Conservation (phyloP, 2,888 invertebrate species). For the Heliconius hortense region DNA sequence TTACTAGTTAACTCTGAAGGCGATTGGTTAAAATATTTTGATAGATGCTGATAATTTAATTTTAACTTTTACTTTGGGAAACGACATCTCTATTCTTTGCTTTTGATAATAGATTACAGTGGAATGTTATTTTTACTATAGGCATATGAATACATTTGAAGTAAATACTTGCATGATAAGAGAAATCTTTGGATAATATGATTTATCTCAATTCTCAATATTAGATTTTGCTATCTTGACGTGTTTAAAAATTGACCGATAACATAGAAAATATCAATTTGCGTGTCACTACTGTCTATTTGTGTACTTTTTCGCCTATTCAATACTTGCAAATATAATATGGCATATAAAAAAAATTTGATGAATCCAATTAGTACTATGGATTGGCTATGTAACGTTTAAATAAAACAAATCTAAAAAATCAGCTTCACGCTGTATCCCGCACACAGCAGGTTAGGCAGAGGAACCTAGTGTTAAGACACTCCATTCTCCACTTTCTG, state of each 20-base stretch:
- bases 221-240: constrained; percentile 13
- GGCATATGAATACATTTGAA: background rate
- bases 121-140: constrained; percentile 5
- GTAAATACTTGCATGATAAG: background rate
- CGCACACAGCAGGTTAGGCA: too few species aligned
- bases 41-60: constrained; percentile 33
- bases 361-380: too few species aligned
- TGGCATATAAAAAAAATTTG: too few species aligned
- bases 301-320: background rate
- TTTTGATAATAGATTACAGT: constrained; percentile 15
- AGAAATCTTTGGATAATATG: constrained; percentile 11
- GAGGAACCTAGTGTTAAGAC: too few species aligned
- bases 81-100: constrained; percentile 13
- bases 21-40: constrained; percentile 40
- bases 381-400: background rate
- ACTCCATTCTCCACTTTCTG: too few species aligned
- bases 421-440: too few species aligned
- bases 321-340: background rate
- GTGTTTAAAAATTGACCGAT: constrained; percentile 1
- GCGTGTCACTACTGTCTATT: background rate
- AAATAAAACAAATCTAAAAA: background rate
- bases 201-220: constrained; percentile 16
- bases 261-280: background rate
- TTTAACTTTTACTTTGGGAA: constrained; percentile 27
- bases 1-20: constrained; percentile 34